phyloP scores from a whole-genome alignment of 35 echinoderm and acorn worm species.

The Heliocidaris erythrogramma region DNA sequence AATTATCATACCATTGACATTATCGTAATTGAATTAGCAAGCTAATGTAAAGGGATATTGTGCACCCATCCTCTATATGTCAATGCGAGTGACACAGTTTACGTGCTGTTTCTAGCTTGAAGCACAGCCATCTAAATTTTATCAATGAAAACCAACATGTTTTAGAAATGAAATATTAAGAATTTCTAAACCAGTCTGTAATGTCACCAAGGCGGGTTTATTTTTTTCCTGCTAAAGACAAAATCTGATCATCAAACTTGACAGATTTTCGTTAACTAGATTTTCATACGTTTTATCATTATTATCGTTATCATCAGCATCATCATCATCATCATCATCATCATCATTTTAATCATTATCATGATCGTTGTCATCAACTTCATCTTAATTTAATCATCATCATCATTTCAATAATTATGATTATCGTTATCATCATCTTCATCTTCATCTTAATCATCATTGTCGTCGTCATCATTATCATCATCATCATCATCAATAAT shows the following conservation, averaged over 20 bases:
- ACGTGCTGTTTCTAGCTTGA: neutral
- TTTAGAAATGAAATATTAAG: no score
- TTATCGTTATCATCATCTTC: neutral
- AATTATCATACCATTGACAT: neutral
- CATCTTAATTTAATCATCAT: no score
- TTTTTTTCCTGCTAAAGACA: no score
- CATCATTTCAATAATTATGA: no score
- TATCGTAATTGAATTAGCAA: neutral
- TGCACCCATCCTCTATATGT: neutral
- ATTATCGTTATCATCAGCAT: conserved; percentile 23
- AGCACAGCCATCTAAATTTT: neutral
- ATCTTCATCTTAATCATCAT: conserved; percentile 28
- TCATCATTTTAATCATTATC: neutral
- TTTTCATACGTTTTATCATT: neutral
- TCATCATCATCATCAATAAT: neutral
- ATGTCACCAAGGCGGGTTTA: no score
- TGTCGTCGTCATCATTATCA: no score
- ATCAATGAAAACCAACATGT: neutral
- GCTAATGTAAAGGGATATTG: neutral
- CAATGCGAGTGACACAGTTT: neutral
- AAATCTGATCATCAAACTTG: no score
- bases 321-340: neutral
- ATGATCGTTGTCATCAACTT: neutral
- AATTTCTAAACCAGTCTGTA: no score
- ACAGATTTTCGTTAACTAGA: no score